A percentile compares a stretch with the other conserved stretches of the same genome.
These are phyloP conservation scores for Philypnodon macrostomus DNA, from an alignment of 2,797 vertebrate genomes.

Conservation along the genomic window DNA sequence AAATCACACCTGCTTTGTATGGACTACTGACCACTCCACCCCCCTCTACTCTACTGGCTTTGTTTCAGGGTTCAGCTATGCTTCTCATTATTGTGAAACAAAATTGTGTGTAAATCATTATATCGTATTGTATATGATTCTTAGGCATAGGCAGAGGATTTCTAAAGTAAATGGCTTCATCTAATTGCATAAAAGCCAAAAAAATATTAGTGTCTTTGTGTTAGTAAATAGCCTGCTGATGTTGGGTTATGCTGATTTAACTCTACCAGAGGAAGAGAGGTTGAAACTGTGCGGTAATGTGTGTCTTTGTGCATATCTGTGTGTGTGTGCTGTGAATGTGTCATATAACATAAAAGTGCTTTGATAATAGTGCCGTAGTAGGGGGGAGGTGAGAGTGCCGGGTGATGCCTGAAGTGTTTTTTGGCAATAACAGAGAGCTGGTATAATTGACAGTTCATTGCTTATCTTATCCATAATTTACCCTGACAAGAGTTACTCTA, in stretches of 20 bases:
- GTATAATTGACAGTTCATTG: slow-evolving; percentile 60
- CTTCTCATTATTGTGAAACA: slow-evolving; percentile 8
- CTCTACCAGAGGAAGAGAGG: slow-evolving; percentile 35
- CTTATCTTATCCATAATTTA: slow-evolving; percentile 74
- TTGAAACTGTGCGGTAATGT: slow-evolving; percentile 43
- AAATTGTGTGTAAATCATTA: slow-evolving; percentile 16
- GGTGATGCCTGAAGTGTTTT: slow-evolving; percentile 58
- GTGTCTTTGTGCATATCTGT: slow-evolving; percentile 23
- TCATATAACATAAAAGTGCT: too few relatives aligned
- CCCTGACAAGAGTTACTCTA: slow-evolving; percentile 64
- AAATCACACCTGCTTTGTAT: slow-evolving; percentile 51
- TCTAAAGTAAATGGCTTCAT: slow-evolving; percentile 34
- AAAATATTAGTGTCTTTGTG: slow-evolving; percentile 38
- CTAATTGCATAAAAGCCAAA: slow-evolving; percentile 43
- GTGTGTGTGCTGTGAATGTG: slow-evolving; percentile 18
- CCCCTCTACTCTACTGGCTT: slow-evolving; percentile 27
- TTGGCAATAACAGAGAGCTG: slow-evolving; percentile 55
- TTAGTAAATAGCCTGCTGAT: slow-evolving; percentile 43
- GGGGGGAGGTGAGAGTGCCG: slow-evolving; percentile 44
- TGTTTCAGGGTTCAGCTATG: slow-evolving; percentile 7
- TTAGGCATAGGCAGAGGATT: slow-evolving; percentile 50
- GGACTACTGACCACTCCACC: slow-evolving; percentile 47
- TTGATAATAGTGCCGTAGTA: not conserved
- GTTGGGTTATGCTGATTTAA: slow-evolving; percentile 51
- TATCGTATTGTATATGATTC: slow-evolving; percentile 22